phyloP scores from a whole-genome alignment of 2,113 vertebrate species.

The Rhinichthys klamathensis region DNA sequence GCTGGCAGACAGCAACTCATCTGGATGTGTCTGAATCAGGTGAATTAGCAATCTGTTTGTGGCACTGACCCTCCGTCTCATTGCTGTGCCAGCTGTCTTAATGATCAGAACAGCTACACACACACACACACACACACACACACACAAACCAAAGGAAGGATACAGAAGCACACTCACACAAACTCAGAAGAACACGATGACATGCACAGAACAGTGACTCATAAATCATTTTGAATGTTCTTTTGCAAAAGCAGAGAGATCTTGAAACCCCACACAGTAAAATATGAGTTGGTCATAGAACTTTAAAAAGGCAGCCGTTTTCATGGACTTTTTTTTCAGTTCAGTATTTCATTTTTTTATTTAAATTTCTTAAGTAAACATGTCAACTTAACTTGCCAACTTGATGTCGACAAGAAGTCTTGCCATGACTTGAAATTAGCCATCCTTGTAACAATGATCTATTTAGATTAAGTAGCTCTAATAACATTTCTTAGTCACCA shows the following conservation, averaged over 20 bases:
- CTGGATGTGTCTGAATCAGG: conserved; percentile 27
- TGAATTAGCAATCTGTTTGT: conserved; percentile 32
- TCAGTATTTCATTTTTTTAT: not conserved
- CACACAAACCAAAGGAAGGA: not conserved
- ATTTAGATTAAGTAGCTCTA: too few relatives aligned
- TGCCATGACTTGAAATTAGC: too few relatives aligned
- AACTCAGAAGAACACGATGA: not conserved
- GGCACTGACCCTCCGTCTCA: conserved; percentile 8
- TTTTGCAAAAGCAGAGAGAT: not conserved
- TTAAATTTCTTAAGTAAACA: not conserved
- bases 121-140: conserved; percentile 7
- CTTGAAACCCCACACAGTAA: not conserved
- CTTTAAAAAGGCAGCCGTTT: not conserved
- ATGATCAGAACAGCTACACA: not conserved
- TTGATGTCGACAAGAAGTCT: too few relatives aligned
- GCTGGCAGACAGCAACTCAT: conserved; percentile 13
- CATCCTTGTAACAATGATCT: too few relatives aligned
- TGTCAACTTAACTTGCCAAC: too few relatives aligned
- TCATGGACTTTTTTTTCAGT: not conserved
- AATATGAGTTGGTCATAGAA: not conserved
- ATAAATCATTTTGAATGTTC: not conserved
- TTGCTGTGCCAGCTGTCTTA: conserved; percentile 3
- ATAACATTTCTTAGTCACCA: too few relatives aligned
- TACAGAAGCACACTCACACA: conserved; percentile 18
- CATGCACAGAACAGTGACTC: not conserved